Conservation (phyloP, 1,140 invertebrate species). For the Drosophila murphyi region DNA sequence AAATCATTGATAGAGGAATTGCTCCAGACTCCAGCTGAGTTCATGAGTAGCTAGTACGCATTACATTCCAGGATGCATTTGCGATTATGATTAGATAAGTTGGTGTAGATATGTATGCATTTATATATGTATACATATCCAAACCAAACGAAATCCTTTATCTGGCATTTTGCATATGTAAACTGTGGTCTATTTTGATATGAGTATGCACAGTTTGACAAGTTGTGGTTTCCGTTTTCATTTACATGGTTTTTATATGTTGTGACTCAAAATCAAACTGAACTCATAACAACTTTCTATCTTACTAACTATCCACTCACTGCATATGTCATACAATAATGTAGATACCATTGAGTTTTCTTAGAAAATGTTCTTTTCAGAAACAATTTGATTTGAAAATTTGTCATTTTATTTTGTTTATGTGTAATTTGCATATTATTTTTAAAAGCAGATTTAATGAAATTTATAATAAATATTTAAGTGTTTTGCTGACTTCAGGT, state of each 20-base stretch:
- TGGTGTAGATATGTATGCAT: not conserved
- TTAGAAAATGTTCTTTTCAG: not conserved
- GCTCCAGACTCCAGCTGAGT: too few relatives aligned
- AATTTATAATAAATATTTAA: too few relatives aligned
- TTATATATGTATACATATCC: not conserved
- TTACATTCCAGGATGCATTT: too few relatives aligned
- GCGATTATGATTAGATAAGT: too few relatives aligned
- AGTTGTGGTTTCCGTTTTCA: slow-evolving; percentile 9
- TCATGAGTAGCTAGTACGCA: too few relatives aligned
- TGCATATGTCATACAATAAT: not conserved
- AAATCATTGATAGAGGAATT: slow-evolving; percentile 61
- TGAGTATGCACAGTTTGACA: slow-evolving; percentile 5
- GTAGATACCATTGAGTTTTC: too few relatives aligned
- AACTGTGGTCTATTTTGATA: slow-evolving; percentile 4
- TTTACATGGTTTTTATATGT: not conserved
- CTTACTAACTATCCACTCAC: slow-evolving; percentile 2
- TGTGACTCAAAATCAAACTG: not conserved
- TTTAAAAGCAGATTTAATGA: too few relatives aligned
- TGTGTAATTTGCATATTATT: too few relatives aligned
- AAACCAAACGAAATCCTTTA: not conserved
- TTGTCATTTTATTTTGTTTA: not conserved
- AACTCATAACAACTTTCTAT: not conserved
- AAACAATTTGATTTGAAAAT: not conserved
- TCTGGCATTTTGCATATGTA: slow-evolving; percentile 2
- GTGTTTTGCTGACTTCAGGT: too few relatives aligned